These are phyloP conservation scores for Camarhynchus parvulus DNA, from an alignment of 2,113 vertebrate genomes.

Conservation along the genomic window DNA sequence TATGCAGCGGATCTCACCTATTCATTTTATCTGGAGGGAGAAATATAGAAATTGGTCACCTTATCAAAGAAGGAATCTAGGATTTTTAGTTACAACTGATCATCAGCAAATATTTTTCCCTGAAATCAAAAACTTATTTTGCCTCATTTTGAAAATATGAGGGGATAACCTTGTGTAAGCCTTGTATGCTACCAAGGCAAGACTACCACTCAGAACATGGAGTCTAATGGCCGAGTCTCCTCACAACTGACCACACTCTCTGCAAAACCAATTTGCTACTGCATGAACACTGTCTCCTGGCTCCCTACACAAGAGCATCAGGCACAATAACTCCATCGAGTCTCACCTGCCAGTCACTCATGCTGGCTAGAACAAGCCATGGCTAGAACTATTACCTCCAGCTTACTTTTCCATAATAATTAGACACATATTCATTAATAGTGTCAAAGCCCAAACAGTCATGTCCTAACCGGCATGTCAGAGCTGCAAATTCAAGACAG, in stretches of 20 bases:
- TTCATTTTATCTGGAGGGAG: not conserved
- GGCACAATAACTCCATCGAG: fast-evolving
- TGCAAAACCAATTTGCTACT: not conserved
- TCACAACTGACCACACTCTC: not conserved
- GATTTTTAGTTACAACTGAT: not conserved
- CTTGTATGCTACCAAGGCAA: not conserved
- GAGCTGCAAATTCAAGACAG: not conserved
- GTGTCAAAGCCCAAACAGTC: not conserved
- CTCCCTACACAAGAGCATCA: not conserved
- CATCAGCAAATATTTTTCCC: not conserved
- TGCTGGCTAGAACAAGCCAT: not conserved
- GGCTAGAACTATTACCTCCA: not conserved
- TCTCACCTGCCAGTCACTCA: not conserved
- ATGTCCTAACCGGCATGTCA: not conserved
- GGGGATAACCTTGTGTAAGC: not conserved
- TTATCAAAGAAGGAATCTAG: not conserved
- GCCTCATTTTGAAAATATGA: not conserved
- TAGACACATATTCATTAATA: not conserved
- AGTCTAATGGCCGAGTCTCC: not conserved
- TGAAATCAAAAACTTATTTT: not conserved
- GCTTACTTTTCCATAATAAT: not conserved
- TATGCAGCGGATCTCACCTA: not conserved
- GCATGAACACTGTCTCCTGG: not conserved
- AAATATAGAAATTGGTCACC: not conserved
- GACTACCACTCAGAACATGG: not conserved